Percentiles rank a stretch among this genome's conserved stretches.
Evolutionary conservation across 2,888 invertebrate species (phyloP).

Genomic region (Seladonia tumulorum): DNA sequence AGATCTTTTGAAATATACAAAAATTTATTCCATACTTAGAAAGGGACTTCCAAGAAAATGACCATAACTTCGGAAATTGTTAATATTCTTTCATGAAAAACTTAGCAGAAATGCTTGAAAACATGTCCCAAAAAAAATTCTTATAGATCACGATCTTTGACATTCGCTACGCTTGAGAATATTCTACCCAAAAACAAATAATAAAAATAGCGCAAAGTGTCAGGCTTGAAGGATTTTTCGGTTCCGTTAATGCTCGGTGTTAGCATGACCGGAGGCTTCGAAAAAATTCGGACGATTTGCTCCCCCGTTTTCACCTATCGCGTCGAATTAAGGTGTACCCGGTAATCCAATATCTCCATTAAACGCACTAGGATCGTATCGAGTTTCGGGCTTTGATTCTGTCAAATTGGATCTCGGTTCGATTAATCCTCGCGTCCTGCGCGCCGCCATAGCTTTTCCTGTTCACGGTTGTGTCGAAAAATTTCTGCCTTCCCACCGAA

Average conservation of each 20-base stretch:
- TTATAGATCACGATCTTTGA: neutral
- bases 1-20: too few relatives aligned
- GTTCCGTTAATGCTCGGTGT: neutral
- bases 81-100: neutral
- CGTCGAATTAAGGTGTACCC: slow-evolving; percentile 75
- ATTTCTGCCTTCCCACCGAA: slow-evolving; percentile 15
- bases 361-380: slow-evolving; percentile 72
- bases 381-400: slow-evolving; percentile 75
- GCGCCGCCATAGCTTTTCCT: slow-evolving; percentile 40
- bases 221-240: neutral
- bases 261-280: slow-evolving; percentile 39
- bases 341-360: slow-evolving; percentile 80
- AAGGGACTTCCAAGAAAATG: too few relatives aligned
- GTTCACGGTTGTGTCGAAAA: slow-evolving; percentile 46
- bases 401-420: slow-evolving; percentile 71
- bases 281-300: slow-evolving; percentile 74
- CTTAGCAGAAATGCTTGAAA: neutral
- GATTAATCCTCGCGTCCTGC: slow-evolving; percentile 63
- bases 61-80: too few relatives aligned
- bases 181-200: neutral
- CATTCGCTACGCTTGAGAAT: neutral
- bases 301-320: slow-evolving; percentile 75
- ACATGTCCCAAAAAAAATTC: neutral
- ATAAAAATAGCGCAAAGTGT: neutral
- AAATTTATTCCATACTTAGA: too few relatives aligned